phyloP scores from a whole-genome alignment of 2,888 invertebrate genomes.

The Lithodes maja region DNA sequence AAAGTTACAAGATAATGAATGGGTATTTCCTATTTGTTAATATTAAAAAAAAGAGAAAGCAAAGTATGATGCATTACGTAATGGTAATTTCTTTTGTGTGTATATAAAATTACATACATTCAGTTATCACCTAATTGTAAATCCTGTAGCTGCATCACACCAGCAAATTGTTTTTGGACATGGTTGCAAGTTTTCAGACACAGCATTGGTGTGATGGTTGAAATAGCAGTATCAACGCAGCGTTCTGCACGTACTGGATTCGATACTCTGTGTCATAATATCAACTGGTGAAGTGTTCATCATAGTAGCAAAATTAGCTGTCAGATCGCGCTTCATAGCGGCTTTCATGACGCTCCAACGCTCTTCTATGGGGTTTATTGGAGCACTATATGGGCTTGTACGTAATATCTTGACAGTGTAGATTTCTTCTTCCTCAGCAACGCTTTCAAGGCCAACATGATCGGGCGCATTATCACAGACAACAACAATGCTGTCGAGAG shows the following conservation, averaged over 20 bases:
- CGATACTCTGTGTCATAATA: slow-evolving; percentile 35
- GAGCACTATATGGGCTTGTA: slow-evolving; percentile 37
- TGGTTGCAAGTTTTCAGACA: slow-evolving; percentile 33
- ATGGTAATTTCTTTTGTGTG: slow-evolving; percentile 1
- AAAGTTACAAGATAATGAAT: slow-evolving; percentile 31
- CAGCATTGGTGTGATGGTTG: slow-evolving; percentile 25
- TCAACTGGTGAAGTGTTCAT: slow-evolving; percentile 34
- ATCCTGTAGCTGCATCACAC: slow-evolving; percentile 32
- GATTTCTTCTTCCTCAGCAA: slow-evolving; percentile 46
- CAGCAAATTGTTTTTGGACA: slow-evolving; percentile 30
- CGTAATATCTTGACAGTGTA: slow-evolving; percentile 20
- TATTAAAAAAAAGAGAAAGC: slow-evolving; percentile 14
- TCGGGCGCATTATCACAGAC: slow-evolving; percentile 47
- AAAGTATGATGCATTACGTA: slow-evolving; percentile 27
- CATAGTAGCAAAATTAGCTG: slow-evolving; percentile 20
- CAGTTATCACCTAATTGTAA: slow-evolving; percentile 18
- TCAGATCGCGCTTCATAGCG: slow-evolving; percentile 22
- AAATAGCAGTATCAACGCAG: slow-evolving; percentile 27
- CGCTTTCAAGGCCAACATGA: slow-evolving; percentile 28
- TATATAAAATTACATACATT: slow-evolving; percentile 7
- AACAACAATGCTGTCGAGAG: slow-evolving; percentile 29
- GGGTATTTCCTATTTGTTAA: slow-evolving; percentile 14
- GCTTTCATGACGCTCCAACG: slow-evolving; percentile 44
- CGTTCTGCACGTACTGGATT: slow-evolving; percentile 22
- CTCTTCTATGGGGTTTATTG: slow-evolving; percentile 46